These are phyloP conservation scores for Bradynema listronoti DNA, from an alignment of 1,140 invertebrate species.

Conservation along the genomic window DNA sequence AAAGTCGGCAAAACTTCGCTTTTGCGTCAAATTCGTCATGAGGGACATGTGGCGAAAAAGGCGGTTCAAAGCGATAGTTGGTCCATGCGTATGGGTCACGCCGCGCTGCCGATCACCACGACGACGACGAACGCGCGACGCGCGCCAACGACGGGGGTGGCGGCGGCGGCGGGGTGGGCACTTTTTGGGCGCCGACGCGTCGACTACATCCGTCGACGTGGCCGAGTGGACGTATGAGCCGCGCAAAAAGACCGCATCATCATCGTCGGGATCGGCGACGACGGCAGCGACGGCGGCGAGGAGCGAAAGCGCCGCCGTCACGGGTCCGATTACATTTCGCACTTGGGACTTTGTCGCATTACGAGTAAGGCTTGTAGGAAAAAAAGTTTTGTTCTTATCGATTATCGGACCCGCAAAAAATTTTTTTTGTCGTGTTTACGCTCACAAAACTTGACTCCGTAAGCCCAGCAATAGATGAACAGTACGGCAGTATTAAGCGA, in stretches of 20 bases:
- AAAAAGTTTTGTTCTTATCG: background rate
- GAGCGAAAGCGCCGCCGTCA: conserved; percentile 2
- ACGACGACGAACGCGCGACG: conserved; percentile 2
- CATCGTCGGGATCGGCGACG: conserved; percentile 62
- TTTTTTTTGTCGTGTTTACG: no score
- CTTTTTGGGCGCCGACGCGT: conserved; percentile 6
- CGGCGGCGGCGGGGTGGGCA: background rate
- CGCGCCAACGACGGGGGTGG: background rate
- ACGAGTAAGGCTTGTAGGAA: conserved; percentile 62
- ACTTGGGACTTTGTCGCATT: conserved; percentile 97
- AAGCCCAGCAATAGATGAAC: no score
- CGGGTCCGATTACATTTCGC: conserved; percentile 84
- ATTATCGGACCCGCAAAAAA: no score
- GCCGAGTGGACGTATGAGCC: conserved; percentile 87
- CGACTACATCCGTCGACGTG: conserved; percentile 70
- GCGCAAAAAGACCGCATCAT: conserved; percentile 63
- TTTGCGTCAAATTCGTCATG: conserved; percentile 76
- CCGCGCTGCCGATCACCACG: background rate
- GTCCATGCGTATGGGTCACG: background rate
- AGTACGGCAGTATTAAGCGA: no score
- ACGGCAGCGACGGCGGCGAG: background rate
- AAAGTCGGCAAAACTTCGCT: conserved; percentile 89
- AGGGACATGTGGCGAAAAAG: conserved; percentile 71
- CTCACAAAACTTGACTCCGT: no score
- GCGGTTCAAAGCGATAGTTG: conserved; percentile 57